Base-by-base conservation (phyloP, 2,797 vertebrate genomes). In the Gadopsis marmoratus region DNA sequence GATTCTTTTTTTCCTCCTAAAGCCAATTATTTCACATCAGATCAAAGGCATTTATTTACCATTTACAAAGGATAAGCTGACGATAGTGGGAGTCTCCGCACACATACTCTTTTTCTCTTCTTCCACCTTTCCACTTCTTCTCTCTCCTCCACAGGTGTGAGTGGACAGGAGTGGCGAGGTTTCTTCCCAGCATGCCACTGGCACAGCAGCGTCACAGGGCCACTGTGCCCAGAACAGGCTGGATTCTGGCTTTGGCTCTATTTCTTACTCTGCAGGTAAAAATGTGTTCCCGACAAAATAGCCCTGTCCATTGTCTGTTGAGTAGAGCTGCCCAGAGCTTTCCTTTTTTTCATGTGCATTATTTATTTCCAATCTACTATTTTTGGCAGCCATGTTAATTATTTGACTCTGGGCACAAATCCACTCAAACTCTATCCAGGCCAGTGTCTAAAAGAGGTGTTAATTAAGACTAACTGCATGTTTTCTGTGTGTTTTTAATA, bases 261-360 rank as follows among this genome's bases (percentile, higher is more conserved):
- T 79, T 92, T 84, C 64, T 94, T 33, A 71, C 81, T 83, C 81
- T 94, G 26, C 93, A 93, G 91, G 94, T 94, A 92, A 81, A 77
- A 77, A 74, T 47, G 4, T 35, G 45, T 74, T 70, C 11, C 9
- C 9, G 21, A 67, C 50, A 78, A 39, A 78, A 62, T 26, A 39
- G 17, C 8, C 1, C 13, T 35, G 62, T 62, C 39, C 33, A 53
- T 56, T 39, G 33, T 61, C 56, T 35, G 63, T 47, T 3, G 26
- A 50, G 50, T 37, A n/a, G 41, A 41, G 64, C n/a, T 67, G 56
- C 73, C 33, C 35, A 21, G 11, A 69, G 64, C 45, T 56, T 78
- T 60, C 55, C 53, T 63, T 58, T 55, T 53, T 63, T 65, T 54
- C 19, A 55, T 43, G 67, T 84, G 83, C 17, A 81, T 84, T 86